phyloP scores from a whole-genome alignment of 1,140 invertebrate genomes.

The Trichonephila clavata region DNA sequence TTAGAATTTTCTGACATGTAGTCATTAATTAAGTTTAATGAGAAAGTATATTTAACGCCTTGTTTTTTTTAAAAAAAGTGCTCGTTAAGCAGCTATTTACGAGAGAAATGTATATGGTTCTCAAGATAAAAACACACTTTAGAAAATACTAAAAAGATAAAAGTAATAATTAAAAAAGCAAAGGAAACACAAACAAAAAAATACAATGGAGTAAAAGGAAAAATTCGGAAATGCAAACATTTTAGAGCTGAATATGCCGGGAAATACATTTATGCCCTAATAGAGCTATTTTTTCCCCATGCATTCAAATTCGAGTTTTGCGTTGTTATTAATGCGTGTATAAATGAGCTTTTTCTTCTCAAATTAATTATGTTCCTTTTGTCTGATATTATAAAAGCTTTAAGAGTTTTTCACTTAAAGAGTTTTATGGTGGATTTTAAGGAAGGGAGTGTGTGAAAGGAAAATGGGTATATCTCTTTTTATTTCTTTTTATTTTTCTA shows the following conservation, averaged over 20 bases:
- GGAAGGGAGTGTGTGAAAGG: background rate
- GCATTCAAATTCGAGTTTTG: conserved; percentile 15
- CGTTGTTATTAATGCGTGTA: conserved; percentile 48
- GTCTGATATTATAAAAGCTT: conserved; percentile 56
- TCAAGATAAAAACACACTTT: conserved; percentile 38
- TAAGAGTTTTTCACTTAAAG: background rate
- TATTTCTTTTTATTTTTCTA: background rate
- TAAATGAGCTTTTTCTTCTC: conserved; percentile 46
- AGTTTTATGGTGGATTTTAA: background rate
- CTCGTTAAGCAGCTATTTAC: conserved; percentile 54
- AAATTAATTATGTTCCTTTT: conserved; percentile 62
- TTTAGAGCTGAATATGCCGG: conserved; percentile 26
- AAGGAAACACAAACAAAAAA: no score
- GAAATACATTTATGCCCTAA: background rate
- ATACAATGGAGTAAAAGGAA: background rate
- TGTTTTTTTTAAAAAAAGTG: conserved; percentile 17
- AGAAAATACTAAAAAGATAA: conserved; percentile 14
- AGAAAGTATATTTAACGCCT: conserved; percentile 50
- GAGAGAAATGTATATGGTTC: conserved; percentile 13
- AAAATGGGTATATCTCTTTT: background rate
- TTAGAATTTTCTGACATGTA: conserved; percentile 60
- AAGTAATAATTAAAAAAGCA: background rate
- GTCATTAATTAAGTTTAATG: conserved; percentile 70
- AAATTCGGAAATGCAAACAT: conserved; percentile 46
- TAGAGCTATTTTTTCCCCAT: conserved; percentile 24